A percentile compares a stretch with the other conserved stretches of the same genome.
These are phyloP conservation scores for Orius insidiosus DNA, from an alignment of 1,140 invertebrate species.

Conservation along the genomic window DNA sequence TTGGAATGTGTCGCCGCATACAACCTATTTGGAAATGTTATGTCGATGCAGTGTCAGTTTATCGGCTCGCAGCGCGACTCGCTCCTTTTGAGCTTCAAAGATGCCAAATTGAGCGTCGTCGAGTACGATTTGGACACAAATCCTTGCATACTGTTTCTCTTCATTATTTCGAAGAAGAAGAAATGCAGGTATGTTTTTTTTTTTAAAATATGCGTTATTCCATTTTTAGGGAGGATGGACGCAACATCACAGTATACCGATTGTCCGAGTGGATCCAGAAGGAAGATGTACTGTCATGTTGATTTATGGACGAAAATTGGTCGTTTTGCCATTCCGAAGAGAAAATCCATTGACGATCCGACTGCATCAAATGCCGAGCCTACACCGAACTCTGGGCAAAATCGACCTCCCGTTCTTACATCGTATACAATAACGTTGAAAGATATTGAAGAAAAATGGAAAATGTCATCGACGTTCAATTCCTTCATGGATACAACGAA, in stretches of 20 bases:
- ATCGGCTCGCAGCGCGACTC: constrained; percentile 71
- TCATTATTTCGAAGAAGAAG: constrained; percentile 97
- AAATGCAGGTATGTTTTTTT: constrained; percentile 87
- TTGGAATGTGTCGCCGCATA: constrained; percentile 85
- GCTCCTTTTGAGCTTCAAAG: constrained; percentile 77
- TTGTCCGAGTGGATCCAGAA: constrained; percentile 89
- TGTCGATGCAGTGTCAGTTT: constrained; percentile 79
- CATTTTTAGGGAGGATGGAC: constrained; percentile 56
- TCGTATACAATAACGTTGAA: constrained; percentile 83
- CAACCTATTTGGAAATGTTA: constrained; percentile 74
- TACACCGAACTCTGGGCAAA: constrained; percentile 19
- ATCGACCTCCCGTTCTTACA: constrained; percentile 59
- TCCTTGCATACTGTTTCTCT: constrained; percentile 84
- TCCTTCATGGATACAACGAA: constrained; percentile 96
- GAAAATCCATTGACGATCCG: constrained; percentile 60
- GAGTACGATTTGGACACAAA: constrained; percentile 88
- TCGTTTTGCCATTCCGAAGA: constrained; percentile 83
- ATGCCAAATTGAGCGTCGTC: constrained; percentile 91
- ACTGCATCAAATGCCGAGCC: constrained; percentile 2
- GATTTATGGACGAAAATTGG: constrained; percentile 81
- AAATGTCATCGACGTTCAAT: constrained; percentile 92
- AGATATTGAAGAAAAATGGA: constrained; percentile 78
- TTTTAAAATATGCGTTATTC: no score
- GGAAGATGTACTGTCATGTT: constrained; percentile 92
- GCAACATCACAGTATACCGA: constrained; percentile 62